phyloP scores from a whole-genome alignment of 1,140 invertebrate genomes.

The Coenobita brevimanus region DNA sequence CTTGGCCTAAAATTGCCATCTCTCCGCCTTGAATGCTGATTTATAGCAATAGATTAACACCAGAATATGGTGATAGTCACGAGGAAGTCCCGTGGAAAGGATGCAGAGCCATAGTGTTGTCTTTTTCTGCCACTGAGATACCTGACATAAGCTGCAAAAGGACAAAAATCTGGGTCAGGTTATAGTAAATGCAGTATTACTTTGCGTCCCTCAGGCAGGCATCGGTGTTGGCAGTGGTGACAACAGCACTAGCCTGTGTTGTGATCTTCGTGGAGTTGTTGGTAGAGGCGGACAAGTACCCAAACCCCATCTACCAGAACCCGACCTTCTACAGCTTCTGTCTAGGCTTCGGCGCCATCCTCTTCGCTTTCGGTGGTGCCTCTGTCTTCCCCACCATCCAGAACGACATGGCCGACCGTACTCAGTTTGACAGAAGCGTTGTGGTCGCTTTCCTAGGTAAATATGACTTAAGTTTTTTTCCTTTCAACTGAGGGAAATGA shows the following conservation, averaged over 20 bases:
- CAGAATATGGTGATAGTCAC: too few relatives aligned
- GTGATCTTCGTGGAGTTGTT: constrained; percentile 78
- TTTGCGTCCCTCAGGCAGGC: constrained; percentile 73
- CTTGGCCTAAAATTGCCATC: too few relatives aligned
- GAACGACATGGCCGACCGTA: constrained; percentile 76
- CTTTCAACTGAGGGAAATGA: background rate
- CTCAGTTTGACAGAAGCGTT: constrained; percentile 70
- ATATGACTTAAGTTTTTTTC: background rate
- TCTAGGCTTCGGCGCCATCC: constrained; percentile 79
- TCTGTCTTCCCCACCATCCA: constrained; percentile 83
- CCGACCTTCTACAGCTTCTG: constrained; percentile 76
- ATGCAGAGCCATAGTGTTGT: too few relatives aligned
- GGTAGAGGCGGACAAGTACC: constrained; percentile 67
- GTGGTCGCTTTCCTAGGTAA: constrained; percentile 54
- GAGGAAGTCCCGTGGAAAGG: too few relatives aligned
- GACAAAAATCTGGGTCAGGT: too few relatives aligned
- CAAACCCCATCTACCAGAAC: constrained; percentile 52
- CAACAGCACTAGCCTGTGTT: constrained; percentile 77
- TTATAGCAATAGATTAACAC: too few relatives aligned
- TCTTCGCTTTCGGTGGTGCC: constrained; percentile 82
- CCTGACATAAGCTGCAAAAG: too few relatives aligned
- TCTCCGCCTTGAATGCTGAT: too few relatives aligned
- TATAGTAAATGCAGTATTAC: too few relatives aligned
- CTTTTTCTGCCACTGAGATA: too few relatives aligned
- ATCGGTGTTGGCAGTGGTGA: constrained; percentile 77